Base-by-base conservation (phyloP, 2,888 invertebrate species). In the Ethmia dodecea region DNA sequence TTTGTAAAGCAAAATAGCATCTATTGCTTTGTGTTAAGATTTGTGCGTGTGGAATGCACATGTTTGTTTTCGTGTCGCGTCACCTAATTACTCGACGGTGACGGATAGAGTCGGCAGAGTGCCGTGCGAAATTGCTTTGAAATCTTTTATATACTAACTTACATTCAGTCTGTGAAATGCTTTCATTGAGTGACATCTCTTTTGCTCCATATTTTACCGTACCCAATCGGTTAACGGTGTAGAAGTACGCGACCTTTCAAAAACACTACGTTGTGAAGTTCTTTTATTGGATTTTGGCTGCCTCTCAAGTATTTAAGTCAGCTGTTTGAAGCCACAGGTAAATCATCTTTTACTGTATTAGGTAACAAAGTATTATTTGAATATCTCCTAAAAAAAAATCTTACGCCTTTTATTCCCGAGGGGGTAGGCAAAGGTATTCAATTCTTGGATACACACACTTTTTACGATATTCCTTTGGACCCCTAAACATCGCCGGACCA, bases 61-160 rank as follows among this genome's bases (percentile, higher is more conserved):
- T 45, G 40, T 55, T 53, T 55, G 43, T 37, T 13, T 54, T 47
- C 41, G 40, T 43, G 40, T 43, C 49, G 57, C 54, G 42, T 55
- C 54, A 60, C 48, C 66, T 76, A 79, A 81, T 73, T 73, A 71
- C 58, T 63, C 54, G 62, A 68, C 73, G 62, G 66, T 71, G 75
- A 78, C 74, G 74, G 70, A 76, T 72, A 57, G 60, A 63, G 60
- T 58, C 60, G 54, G 64, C 67, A n/a, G n/a, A n/a, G 70, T 72
- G 73, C 58, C 66, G 70, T 74, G 76, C 64, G 71, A 77, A 78
- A 77, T 77, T 74, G 65, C 72, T 72, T 61, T 72, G 72, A 75
- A 72, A 75, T 75, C 61, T 72, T 68, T 60, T 57, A 26, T 46
- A 53, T 47, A 56, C 56, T 55, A 58, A 57, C 57, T 59, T 60